A percentile compares a stretch with the other conserved stretches of the same genome.
Evolutionary conservation across 2,888 invertebrate species (phyloP).

Genomic region (Myopa tessellatipennis): DNA sequence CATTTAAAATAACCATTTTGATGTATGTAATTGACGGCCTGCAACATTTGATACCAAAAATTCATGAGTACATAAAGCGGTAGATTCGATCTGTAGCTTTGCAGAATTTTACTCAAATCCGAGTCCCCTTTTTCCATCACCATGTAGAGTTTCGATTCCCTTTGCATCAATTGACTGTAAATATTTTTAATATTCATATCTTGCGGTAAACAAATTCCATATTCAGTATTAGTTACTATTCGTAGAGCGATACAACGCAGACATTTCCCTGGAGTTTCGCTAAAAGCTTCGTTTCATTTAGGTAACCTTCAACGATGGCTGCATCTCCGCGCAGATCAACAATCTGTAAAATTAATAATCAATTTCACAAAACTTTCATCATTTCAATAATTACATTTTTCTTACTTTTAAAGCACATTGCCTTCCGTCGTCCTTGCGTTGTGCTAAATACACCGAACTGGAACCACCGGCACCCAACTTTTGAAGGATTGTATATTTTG

Average conservation of each 20-base stretch:
- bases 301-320: constrained; percentile 79
- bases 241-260: constrained; percentile 85
- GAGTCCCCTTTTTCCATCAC: constrained; percentile 94
- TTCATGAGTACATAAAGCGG: constrained; percentile 83
- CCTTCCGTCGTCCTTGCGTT: constrained; percentile 55
- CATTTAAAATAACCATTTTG: constrained; percentile 73
- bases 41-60: constrained; percentile 95
- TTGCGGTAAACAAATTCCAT: background rate
- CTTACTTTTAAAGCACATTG: constrained; percentile 64
- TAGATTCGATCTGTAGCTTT: constrained; percentile 72
- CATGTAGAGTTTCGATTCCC: constrained; percentile 78
- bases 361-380: background rate
- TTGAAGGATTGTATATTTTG: constrained; percentile 79
- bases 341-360: constrained; percentile 73
- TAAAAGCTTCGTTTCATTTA: constrained; percentile 89
- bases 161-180: constrained; percentile 78
- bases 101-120: constrained; percentile 84
- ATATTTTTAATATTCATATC: background rate
- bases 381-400: background rate
- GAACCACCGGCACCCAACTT: constrained; percentile 90
- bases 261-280: constrained; percentile 83
- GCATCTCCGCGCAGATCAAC: constrained; percentile 83
- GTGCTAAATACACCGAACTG: constrained; percentile 77
- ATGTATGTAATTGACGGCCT: constrained; percentile 91
- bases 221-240: constrained; percentile 77